Conservation (phyloP, 2,888 invertebrate species). For the Aspidiotus destructor region DNA sequence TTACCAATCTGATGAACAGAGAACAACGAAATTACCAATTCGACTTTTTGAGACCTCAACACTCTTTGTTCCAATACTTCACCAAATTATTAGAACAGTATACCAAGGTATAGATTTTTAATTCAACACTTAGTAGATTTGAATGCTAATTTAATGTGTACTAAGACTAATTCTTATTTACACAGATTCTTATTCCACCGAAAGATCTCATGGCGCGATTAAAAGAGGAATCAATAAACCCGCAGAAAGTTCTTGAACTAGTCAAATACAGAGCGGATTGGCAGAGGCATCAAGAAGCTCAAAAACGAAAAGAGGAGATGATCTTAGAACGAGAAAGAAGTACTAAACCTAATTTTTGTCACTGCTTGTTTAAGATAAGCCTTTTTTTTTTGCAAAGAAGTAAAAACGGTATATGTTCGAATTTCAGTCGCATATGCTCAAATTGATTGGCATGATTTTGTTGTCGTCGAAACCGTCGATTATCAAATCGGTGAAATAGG, state of each 20-base stretch:
- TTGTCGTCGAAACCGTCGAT: conserved; percentile 98
- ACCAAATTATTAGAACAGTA: conserved; percentile 97
- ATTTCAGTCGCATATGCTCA: conserved; percentile 77
- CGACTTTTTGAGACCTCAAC: conserved; percentile 96
- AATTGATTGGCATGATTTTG: conserved; percentile 99
- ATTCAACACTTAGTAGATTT: neutral
- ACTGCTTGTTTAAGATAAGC: too few species aligned
- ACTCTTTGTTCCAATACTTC: conserved; percentile 96
- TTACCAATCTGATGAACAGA: conserved; percentile 95
- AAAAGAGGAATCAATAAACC: conserved; percentile 62
- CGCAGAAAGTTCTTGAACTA: conserved; percentile 63
- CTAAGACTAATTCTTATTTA: conserved; percentile 13
- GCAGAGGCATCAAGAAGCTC: conserved; percentile 88
- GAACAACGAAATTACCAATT: conserved; percentile 98
- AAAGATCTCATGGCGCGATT: conserved; percentile 76
- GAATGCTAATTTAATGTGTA: neutral
- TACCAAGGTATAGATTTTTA: conserved; percentile 59
- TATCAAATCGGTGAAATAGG: conserved; percentile 78
- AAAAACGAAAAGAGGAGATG: conserved; percentile 87
- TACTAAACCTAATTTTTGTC: conserved; percentile 38
- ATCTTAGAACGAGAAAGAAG: conserved; percentile 86
- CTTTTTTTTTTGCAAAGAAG: too few species aligned
- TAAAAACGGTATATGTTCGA: neutral
- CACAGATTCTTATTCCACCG: conserved; percentile 75
- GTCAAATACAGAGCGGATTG: conserved; percentile 92